These are phyloP conservation scores for Axis porcinus DNA, from an alignment of 2,113 vertebrate genomes.

Conservation along the genomic window DNA sequence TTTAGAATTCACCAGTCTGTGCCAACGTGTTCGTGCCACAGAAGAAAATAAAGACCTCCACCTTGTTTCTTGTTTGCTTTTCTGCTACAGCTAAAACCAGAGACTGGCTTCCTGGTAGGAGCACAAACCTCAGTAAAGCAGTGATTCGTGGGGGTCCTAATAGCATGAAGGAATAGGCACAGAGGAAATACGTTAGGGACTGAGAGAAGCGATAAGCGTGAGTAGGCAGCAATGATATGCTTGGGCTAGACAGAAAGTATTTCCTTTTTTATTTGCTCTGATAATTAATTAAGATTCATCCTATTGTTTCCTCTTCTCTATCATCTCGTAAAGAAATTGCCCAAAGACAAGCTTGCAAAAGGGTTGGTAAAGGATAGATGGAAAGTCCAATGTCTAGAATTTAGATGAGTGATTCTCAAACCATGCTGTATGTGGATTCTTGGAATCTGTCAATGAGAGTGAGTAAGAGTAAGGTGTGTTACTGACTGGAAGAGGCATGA, in stretches of 20 bases:
- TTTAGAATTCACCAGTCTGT: neutral
- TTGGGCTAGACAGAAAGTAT: neutral
- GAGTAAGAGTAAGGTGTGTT: neutral
- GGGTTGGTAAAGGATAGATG: neutral
- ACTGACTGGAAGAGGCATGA: neutral
- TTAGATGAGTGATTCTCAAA: neutral
- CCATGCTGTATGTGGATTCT: neutral
- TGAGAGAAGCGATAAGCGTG: neutral
- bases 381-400: neutral
- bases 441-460: too few relatives aligned
- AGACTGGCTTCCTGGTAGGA: neutral
- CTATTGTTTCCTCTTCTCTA: neutral
- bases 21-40: neutral
- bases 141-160: neutral
- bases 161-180: neutral
- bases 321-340: constrained; percentile 1
- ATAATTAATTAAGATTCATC: constrained; percentile 3
- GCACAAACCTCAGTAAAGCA: neutral
- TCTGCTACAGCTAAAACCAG: neutral
- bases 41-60: neutral
- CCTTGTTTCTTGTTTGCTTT: neutral
- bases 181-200: neutral
- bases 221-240: neutral
- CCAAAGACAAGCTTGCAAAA: neutral
- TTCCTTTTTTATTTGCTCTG: neutral